Conservation (phyloP, 1,140 invertebrate species). For the Drosophila oshimai region DNA sequence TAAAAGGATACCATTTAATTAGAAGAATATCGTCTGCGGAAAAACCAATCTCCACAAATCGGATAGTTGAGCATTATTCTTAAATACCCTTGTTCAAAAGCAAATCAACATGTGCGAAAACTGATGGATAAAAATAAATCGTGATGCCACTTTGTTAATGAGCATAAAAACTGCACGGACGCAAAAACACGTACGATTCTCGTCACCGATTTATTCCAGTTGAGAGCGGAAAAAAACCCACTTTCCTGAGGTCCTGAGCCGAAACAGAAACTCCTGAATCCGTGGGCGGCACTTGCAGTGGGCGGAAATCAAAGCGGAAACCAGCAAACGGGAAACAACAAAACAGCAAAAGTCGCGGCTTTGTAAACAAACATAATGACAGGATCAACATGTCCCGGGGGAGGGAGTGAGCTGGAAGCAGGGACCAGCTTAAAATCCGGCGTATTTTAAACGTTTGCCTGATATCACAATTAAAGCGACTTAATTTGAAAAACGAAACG, state of each 20-base stretch:
- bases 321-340: slow-evolving; percentile 59
- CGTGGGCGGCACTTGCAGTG: slow-evolving; percentile 12
- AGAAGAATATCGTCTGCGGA: neutral
- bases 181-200: slow-evolving; percentile 11
- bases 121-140: slow-evolving; percentile 14
- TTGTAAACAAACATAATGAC: slow-evolving; percentile 77
- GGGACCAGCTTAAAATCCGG: slow-evolving; percentile 58
- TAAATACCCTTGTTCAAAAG: neutral
- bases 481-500: slow-evolving; percentile 79
- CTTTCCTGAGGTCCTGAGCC: neutral
- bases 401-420: neutral
- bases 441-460: slow-evolving; percentile 71
- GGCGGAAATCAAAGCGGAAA: slow-evolving; percentile 54
- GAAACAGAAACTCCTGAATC: slow-evolving; percentile 16
- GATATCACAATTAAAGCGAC: slow-evolving; percentile 82
- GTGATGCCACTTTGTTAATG: slow-evolving; percentile 35
- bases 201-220: slow-evolving; percentile 11
- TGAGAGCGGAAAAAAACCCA: slow-evolving; percentile 5
- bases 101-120: slow-evolving; percentile 6
- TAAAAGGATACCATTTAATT: neutral
- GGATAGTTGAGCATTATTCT: neutral
- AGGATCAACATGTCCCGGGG: slow-evolving; percentile 60
- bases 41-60: neutral
- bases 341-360: slow-evolving; percentile 75
- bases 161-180: slow-evolving; percentile 10